A percentile compares a stretch with the other conserved stretches of the same genome.
Conservation (phyloP, 2,797 vertebrate species). For the Acrocephalus scirpaceus region DNA sequence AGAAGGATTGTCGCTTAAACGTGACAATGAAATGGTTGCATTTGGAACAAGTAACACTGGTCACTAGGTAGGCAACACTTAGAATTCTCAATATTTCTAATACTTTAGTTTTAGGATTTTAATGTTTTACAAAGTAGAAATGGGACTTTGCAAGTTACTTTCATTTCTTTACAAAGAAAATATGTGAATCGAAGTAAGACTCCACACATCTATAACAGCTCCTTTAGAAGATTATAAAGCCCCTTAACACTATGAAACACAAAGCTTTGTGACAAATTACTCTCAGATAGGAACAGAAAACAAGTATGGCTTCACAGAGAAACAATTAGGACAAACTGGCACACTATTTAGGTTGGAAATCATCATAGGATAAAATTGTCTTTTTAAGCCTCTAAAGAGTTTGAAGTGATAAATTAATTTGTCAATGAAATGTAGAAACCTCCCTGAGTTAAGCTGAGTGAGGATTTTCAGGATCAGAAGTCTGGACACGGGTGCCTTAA, state of each 20-base stretch:
- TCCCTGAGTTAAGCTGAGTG: neutral
- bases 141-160: neutral
- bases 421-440: neutral
- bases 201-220: neutral
- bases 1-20: neutral
- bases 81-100: neutral
- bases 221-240: neutral
- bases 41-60: neutral
- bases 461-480: slow-evolving; percentile 36
- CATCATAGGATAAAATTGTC: neutral
- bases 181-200: neutral
- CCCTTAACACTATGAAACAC: neutral
- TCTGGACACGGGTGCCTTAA: neutral
- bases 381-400: slow-evolving; percentile 4
- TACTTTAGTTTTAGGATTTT: neutral
- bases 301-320: neutral
- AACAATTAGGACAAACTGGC: slow-evolving; percentile 30
- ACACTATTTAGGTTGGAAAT: neutral
- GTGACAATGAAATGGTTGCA: neutral
- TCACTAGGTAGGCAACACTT: neutral
- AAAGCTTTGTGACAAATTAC: slow-evolving; percentile 2
- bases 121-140: neutral
- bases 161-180: neutral
- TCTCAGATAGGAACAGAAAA: neutral
- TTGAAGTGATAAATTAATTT: slow-evolving; percentile 39